Percentiles rank a stretch among this genome's conserved stretches.
Evolutionary conservation across 35 echinoderm and acorn worm genomes (phyloP).

Genomic region (Apostichopus parvimensis): DNA sequence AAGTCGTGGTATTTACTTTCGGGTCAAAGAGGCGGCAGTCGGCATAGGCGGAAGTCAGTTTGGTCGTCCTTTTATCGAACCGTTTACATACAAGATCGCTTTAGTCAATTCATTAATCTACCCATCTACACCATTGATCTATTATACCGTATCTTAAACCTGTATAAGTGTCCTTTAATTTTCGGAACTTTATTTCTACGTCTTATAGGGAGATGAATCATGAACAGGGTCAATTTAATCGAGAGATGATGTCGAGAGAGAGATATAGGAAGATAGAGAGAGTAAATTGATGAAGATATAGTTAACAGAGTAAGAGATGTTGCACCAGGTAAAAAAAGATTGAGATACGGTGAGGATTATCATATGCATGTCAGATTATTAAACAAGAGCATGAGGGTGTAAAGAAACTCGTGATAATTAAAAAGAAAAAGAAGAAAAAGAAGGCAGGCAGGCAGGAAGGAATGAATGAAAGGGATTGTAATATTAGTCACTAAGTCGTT

Average conservation of each 20-base stretch:
- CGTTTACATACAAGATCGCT: slow-evolving; percentile 25
- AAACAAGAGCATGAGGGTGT: not conserved
- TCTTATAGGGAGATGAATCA: slow-evolving; percentile 14
- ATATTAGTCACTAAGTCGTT: not conserved
- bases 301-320: too few relatives aligned
- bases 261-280: not conserved
- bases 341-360: not conserved
- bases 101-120: slow-evolving; percentile 19
- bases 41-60: slow-evolving; percentile 2
- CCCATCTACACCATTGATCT: not conserved
- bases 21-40: slow-evolving; percentile 38
- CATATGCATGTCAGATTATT: not conserved
- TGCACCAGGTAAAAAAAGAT: too few relatives aligned
- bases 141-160: not conserved
- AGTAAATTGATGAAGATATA: not conserved
- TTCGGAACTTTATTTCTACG: not conserved
- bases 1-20: slow-evolving; percentile 24
- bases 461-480: not conserved
- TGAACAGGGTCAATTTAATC: not conserved
- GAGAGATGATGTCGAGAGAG: not conserved
- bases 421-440: not conserved
- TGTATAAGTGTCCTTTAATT: not conserved
- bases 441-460: too few relatives aligned
- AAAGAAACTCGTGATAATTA: not conserved
- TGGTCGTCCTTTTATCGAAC: slow-evolving; percentile 40